Percentiles rank a stretch among this genome's conserved stretches.
These are phyloP conservation scores for Chanos chanos DNA, from an alignment of 2,797 vertebrate species.

Conservation along the genomic window DNA sequence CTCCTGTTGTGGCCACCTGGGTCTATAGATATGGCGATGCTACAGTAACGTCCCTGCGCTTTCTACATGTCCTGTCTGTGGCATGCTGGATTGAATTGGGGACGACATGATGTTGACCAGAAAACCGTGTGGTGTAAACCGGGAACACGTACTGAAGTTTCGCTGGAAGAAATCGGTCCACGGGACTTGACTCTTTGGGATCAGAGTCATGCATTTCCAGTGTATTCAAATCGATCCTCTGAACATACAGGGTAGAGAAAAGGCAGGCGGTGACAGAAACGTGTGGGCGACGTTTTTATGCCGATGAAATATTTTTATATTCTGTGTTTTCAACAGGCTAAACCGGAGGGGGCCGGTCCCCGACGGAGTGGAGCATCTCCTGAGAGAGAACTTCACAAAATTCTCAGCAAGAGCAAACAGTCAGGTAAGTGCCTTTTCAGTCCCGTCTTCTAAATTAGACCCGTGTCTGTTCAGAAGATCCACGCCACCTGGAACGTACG, in stretches of 20 bases:
- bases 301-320: no score
- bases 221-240: no score
- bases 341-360: conserved; percentile 74
- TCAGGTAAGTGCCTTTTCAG: conserved; percentile 67
- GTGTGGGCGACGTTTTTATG: no score
- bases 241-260: no score
- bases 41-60: conserved; percentile 69
- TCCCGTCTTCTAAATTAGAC: background rate
- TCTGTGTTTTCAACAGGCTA: no score
- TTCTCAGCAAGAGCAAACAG: conserved; percentile 71
- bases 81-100: conserved; percentile 69
- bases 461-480: no score
- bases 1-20: conserved; percentile 57
- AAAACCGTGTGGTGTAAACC: no score
- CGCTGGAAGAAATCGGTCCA: no score
- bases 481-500: background rate
- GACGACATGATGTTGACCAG: conserved; percentile 57
- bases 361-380: conserved; percentile 72
- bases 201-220: no score
- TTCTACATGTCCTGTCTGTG: conserved; percentile 63
- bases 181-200: no score
- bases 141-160: no score
- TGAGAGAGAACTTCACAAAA: conserved; percentile 70
- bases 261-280: no score
- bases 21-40: conserved; percentile 66